A percentile compares a stretch with the other conserved stretches of the same genome.
Conservation (phyloP, 2,888 invertebrate genomes). For the Gari tellinella region DNA sequence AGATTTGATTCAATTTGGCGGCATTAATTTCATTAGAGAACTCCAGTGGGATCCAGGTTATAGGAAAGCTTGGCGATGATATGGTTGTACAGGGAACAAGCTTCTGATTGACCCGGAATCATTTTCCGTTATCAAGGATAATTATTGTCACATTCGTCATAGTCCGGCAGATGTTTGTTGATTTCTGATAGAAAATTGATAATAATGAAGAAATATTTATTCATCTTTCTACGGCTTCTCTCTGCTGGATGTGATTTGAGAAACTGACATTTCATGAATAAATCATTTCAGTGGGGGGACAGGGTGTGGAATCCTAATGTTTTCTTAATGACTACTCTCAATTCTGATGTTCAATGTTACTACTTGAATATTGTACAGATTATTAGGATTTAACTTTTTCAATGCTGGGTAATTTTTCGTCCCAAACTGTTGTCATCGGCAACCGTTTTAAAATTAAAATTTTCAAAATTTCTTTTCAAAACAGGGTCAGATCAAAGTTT, state of each 20-base stretch:
- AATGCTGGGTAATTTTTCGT: too few species aligned
- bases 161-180: conserved; percentile 41
- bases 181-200: conserved; percentile 43
- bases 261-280: conserved; percentile 26
- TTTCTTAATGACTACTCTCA: conserved; percentile 16
- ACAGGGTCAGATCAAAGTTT: too few species aligned
- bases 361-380: too few species aligned
- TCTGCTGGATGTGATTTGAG: conserved; percentile 17
- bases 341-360: background rate
- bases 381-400: too few species aligned
- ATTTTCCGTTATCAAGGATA: conserved; percentile 19
- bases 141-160: conserved; percentile 36
- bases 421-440: too few species aligned
- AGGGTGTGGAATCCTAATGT: background rate
- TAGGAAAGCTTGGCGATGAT: background rate
- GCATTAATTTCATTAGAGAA: background rate
- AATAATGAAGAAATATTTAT: conserved; percentile 13
- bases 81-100: conserved; percentile 21
- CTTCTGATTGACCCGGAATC: conserved; percentile 1
- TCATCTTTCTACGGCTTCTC: conserved; percentile 1
- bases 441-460: too few species aligned
- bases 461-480: too few species aligned
- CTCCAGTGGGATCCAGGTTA: background rate
- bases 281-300: conserved; percentile 21
- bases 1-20: background rate